Conservation (phyloP, 2,888 invertebrate species). For the Coecobrya sp. region DNA sequence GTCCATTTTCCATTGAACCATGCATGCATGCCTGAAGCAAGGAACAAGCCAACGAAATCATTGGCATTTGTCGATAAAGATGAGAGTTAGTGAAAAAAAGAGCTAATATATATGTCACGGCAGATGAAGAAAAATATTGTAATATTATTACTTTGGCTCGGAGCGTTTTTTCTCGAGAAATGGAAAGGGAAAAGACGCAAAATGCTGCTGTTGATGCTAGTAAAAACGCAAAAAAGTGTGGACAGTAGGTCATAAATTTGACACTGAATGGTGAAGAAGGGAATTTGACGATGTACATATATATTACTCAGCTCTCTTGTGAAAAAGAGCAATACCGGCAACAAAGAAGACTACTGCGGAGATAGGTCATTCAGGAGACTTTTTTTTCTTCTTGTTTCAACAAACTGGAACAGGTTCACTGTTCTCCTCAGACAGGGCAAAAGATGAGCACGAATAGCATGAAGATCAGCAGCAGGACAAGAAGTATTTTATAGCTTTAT, state of each 20-base stretch:
- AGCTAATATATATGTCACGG: constrained; percentile 65
- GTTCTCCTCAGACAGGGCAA: neutral
- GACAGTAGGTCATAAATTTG: constrained; percentile 54
- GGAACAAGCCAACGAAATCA: constrained; percentile 7
- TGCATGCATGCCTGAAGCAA: constrained; percentile 37
- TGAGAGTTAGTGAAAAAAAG: neutral
- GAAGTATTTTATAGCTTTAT: neutral
- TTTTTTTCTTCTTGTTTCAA: neutral
- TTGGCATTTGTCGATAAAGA: constrained; percentile 10
- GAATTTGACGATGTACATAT: neutral
- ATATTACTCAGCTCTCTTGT: neutral
- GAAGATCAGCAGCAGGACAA: neutral
- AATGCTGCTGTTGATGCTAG: neutral
- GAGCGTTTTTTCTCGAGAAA: constrained; percentile 29
- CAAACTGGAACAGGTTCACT: constrained; percentile 29
- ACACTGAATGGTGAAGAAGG: constrained; percentile 31
- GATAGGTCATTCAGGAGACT: constrained; percentile 34
- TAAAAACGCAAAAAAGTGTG: constrained; percentile 41
- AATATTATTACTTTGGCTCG: constrained; percentile 12
- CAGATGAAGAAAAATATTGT: constrained; percentile 3
- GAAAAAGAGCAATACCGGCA: neutral
- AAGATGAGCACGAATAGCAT: neutral
- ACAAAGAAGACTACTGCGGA: neutral
- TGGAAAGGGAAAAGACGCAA: constrained; percentile 34
- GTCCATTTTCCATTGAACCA: constrained; percentile 10